phyloP scores from a whole-genome alignment of 2,797 vertebrate genomes.

The Sebastes oblongus region DNA sequence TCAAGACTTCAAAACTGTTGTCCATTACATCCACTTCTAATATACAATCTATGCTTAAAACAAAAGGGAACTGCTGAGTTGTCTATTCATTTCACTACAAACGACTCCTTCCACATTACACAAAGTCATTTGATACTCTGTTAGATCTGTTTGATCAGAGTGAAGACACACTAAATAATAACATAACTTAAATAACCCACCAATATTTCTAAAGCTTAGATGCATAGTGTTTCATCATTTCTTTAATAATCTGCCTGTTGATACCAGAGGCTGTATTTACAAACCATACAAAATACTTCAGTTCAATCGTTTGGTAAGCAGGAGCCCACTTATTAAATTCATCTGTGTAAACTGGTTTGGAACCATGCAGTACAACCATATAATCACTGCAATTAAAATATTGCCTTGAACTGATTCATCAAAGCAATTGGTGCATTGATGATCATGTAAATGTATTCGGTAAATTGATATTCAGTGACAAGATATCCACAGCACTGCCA shows the following conservation, averaged over 20 bases:
- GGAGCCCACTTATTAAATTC: conserved; percentile 9
- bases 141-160: background rate
- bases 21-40: background rate
- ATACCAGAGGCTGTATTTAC: conserved; percentile 1
- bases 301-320: conserved; percentile 14
- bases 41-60: background rate
- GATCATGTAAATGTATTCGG: conserved; percentile 1
- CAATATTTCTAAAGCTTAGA: background rate
- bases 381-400: conserved; percentile 35
- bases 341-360: conserved; percentile 8
- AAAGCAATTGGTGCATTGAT: conserved; percentile 9
- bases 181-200: background rate
- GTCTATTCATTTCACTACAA: background rate
- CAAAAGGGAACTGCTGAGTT: background rate
- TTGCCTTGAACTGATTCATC: conserved; percentile 26
- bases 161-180: background rate
- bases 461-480: conserved; percentile 11
- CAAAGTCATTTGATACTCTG: background rate
- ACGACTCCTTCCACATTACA: background rate
- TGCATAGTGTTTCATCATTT: background rate
- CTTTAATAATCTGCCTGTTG: background rate
- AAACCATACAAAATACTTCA: background rate
- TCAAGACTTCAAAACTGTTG: background rate
- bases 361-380: conserved; percentile 6
- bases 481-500: conserved; percentile 9